Percentiles rank a stretch among this genome's conserved stretches.
These are phyloP conservation scores for Oscheius sp. DNA, from an alignment of 2,888 invertebrate genomes.

Conservation along the genomic window DNA sequence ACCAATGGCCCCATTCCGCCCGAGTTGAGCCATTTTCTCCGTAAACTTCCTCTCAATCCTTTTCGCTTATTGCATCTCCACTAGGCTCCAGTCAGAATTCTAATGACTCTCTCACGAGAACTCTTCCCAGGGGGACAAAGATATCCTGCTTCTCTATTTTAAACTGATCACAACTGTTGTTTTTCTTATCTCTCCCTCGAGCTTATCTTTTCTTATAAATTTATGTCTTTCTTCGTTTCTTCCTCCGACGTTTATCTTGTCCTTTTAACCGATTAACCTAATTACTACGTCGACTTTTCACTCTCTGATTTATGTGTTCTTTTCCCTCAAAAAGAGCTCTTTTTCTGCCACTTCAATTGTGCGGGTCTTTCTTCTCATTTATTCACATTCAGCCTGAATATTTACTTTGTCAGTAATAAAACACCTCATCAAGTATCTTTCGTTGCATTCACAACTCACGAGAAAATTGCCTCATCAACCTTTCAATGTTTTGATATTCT, in stretches of 20 bases:
- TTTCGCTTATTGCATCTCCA: conserved; percentile 26
- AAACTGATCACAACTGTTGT: neutral
- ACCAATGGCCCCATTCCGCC: conserved; percentile 7
- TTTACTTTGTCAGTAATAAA: neutral
- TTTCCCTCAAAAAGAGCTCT: neutral
- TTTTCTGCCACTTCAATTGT: neutral
- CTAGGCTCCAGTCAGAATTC: neutral
- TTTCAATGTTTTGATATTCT: neutral
- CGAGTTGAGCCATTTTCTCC: conserved; percentile 26
- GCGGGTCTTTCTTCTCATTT: too few species aligned
- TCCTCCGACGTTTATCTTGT: neutral
- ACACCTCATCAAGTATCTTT: neutral
- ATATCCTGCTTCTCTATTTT: too few species aligned
- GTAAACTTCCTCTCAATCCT: conserved; percentile 11
- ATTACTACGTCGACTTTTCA: too few species aligned
- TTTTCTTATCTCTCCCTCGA: neutral
- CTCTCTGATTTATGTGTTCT: neutral
- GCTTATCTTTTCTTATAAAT: too few species aligned
- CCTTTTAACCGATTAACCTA: neutral
- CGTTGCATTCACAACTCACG: neutral
- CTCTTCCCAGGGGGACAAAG: neutral
- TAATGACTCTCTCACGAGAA: neutral
- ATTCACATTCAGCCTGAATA: too few species aligned
- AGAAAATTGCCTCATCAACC: neutral
- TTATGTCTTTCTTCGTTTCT: neutral